Evolutionary conservation across 2,888 invertebrate species (phyloP), one percentile per base, ranked within the genome.

Genomic region (Coelopa pilipes): DNA sequence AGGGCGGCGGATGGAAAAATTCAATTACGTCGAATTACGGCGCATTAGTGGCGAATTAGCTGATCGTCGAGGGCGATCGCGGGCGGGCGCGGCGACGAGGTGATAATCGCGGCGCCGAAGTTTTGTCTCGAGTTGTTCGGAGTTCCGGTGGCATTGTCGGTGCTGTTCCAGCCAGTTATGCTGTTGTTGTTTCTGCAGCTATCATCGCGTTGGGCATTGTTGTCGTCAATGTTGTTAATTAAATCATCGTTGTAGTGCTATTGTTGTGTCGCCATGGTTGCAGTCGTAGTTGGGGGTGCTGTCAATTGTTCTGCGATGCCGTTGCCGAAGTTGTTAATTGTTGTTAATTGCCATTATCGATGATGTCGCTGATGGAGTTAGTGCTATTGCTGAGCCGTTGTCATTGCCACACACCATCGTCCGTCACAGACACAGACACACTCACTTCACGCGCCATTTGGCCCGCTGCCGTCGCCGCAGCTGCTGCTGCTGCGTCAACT

Each of bases 101-200:
- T 67, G 53, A 53, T 53, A 53, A 34, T 34, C 34, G 34, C 34
- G 34, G 34, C 65, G 49, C 46, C 65, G 65, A 65, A 34, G 53
- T 67, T 67, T 53, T 47, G 49, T 47, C 21, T 3, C n/a, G 19
- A 50, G 7, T 66, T 49, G n/a, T 50, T 65, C 13, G 34, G 1
- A 62, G 60, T n/a, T 21, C 46, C 50, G 50, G 50, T 45, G 1
- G 4, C 24, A 24, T 13, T 24, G 12, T 67, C 21, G 53, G 15
- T 67, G 53, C 10, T n/a, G n/a, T n/a, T n/a, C n/a, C n/a, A n/a
- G n/a, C n/a, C n/a, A n/a, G n/a, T n/a, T n/a, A n/a, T n/a, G n/a
- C 13, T 34, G 7, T 34, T 34, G 34, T 34, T 34, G 34, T 34
- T 34, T 2, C 4, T 34, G 34, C 34, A 34, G 34, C 7, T 34